Evolutionary conservation across 35 echinoderm and acorn worm species (phyloP).

Genomic region (Apostichopus parvimensis): DNA sequence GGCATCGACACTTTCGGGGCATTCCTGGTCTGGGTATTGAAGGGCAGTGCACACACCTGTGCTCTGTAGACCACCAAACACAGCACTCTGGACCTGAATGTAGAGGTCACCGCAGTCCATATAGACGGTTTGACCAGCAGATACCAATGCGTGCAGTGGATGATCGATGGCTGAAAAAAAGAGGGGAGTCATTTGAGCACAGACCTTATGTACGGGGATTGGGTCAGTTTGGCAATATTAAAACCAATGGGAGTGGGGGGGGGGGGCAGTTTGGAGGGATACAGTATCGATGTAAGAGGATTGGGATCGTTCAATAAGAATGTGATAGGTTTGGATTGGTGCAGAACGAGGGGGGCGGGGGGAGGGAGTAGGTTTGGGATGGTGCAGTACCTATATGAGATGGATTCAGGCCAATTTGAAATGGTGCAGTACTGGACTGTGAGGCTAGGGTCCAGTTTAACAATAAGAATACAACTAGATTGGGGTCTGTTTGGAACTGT

Average conservation of each 20-base stretch:
- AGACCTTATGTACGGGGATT: no score
- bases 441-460: no score
- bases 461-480: no score
- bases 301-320: no score
- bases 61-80: slow-evolving; percentile 47
- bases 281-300: no score
- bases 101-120: slow-evolving; percentile 60
- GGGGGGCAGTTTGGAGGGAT: no score
- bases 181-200: background rate
- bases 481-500: no score
- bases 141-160: slow-evolving; percentile 46
- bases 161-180: slow-evolving; percentile 12
- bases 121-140: slow-evolving; percentile 50
- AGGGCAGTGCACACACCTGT: slow-evolving; percentile 36
- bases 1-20: slow-evolving; percentile 39
- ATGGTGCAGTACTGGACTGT: background rate
- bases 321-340: no score
- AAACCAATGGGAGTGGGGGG: no score
- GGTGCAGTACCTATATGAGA: background rate
- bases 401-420: background rate
- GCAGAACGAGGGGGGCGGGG: no score
- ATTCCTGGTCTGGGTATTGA: slow-evolving; percentile 18
- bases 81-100: slow-evolving; percentile 38
- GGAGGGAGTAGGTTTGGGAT: background rate
- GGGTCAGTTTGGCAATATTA: no score